Conservation (phyloP, 2,113 vertebrate species). For the Casuarius casuarius region DNA sequence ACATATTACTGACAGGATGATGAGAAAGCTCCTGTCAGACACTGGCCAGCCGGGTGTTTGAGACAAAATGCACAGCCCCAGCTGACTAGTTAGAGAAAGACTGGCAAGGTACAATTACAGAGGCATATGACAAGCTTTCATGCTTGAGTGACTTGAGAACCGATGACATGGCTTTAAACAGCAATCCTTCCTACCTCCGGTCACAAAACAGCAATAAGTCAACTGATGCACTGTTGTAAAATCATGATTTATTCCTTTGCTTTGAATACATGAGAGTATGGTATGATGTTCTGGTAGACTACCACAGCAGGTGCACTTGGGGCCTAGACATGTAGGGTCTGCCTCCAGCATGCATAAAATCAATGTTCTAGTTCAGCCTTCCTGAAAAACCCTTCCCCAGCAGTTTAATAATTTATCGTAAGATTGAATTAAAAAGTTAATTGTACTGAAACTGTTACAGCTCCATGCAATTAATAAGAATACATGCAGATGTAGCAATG, state of each 20-base stretch:
- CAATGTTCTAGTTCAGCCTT: conserved; percentile 11
- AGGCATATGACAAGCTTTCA: conserved; percentile 95
- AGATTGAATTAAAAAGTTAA: conserved; percentile 21
- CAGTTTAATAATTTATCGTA: conserved; percentile 7
- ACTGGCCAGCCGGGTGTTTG: conserved; percentile 76
- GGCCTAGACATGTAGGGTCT: conserved; percentile 75
- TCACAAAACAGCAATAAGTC: conserved; percentile 94
- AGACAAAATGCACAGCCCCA: conserved; percentile 85
- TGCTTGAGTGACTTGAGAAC: conserved; percentile 87
- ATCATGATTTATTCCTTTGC: conserved; percentile 96
- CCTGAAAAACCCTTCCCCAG: background rate
- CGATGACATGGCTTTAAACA: conserved; percentile 86
- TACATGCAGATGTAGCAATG: background rate
- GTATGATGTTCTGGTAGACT: conserved; percentile 83
- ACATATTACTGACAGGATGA: conserved; percentile 95
- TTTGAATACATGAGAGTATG: conserved; percentile 82
- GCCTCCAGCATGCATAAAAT: conserved; percentile 80
- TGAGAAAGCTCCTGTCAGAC: conserved; percentile 94
- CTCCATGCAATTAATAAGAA: conserved; percentile 2
- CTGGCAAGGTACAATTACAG: conserved; percentile 91
- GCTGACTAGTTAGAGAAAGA: conserved; percentile 94
- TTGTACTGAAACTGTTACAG: background rate
- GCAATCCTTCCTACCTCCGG: conserved; percentile 85
- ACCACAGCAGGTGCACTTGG: conserved; percentile 83
- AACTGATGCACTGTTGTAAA: conserved; percentile 91